Base-by-base conservation (phyloP, 2,113 vertebrate genomes). In the Ptilorrhoa leucosticta region DNA sequence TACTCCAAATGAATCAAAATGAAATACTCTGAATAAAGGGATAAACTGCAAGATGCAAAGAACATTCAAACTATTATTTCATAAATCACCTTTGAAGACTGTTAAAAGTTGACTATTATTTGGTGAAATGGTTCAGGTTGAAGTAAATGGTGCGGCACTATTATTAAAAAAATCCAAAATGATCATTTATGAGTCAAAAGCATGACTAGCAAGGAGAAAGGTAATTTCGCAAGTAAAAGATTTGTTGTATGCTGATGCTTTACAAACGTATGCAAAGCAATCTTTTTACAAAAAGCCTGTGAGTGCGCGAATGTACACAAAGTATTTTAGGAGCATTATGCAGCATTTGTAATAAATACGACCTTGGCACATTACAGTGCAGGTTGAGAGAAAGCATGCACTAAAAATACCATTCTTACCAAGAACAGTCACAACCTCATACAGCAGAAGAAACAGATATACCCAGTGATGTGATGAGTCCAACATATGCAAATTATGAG, bases 141-240 rank as follows among this genome's bases (percentile, higher is more conserved):
- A 56, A 93, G 53, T 75, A 97, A 96, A 95, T 78, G 64, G 51
- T 22, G 80, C 68, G 91, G 65, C 47, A 39, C n/a, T 83, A 85
- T 91, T 78, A 83, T 93, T 93, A 84, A 94, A 72, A 72, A 96
- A 90, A 96, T 40, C 84, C 47, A 42, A 95, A 94, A 81, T 73
- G 27, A 79, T 89, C 53, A 76, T 89, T 96, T 94, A 68, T 77
- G 26, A 80, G 53, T 91, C 89, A 91, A 80, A 96, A 79, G 39
- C 51, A 90, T 86, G 71, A 90, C 76, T 95, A 40, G 51, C 14
- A 91, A 90, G 60, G 19, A 15, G 27, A 92, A 93, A 89, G 35
- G 21, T 61, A 87, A 91, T 87, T 91, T 94, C 81, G 83, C 31
- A 76, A 93, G 28, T 53, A 91, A 65, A 89, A 91, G 78, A 78